A percentile compares a stretch with the other conserved stretches of the same genome.
phyloP scores from a whole-genome alignment of 2,113 vertebrate species.

The Oreochromis spilurus region DNA sequence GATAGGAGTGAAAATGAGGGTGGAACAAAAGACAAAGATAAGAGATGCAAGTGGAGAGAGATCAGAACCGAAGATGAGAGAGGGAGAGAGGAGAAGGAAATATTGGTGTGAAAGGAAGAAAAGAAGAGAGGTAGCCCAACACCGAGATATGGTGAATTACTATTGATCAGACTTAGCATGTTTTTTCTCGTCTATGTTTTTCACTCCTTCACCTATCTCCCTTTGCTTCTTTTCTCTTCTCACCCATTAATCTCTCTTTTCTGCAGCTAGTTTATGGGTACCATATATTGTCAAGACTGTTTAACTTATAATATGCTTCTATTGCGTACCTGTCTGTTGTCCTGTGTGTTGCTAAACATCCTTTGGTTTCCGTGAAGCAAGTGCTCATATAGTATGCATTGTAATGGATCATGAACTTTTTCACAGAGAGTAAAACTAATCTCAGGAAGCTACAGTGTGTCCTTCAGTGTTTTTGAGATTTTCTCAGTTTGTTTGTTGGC shows the following conservation, averaged over 20 bases:
- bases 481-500: neutral
- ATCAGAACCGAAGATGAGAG: neutral
- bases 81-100: neutral
- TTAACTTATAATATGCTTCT: neutral
- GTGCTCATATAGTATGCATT: neutral
- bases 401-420: neutral
- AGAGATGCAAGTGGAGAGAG: neutral
- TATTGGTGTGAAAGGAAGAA: neutral
- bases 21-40: conserved; percentile 2
- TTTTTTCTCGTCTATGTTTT: conserved; percentile 17
- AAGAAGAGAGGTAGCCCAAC: conserved; percentile 23
- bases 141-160: conserved; percentile 38
- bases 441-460: neutral
- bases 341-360: neutral
- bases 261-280: neutral
- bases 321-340: neutral
- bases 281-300: neutral
- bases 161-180: conserved; percentile 61
- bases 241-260: neutral
- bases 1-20: neutral
- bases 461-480: accelerated
- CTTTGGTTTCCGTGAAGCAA: neutral
- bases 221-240: neutral
- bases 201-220: conserved; percentile 8
- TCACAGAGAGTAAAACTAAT: neutral